Percentiles rank a stretch among this genome's conserved stretches.
phyloP scores from a whole-genome alignment of 2,797 vertebrate species.

The Myiotriccus ornatus region DNA sequence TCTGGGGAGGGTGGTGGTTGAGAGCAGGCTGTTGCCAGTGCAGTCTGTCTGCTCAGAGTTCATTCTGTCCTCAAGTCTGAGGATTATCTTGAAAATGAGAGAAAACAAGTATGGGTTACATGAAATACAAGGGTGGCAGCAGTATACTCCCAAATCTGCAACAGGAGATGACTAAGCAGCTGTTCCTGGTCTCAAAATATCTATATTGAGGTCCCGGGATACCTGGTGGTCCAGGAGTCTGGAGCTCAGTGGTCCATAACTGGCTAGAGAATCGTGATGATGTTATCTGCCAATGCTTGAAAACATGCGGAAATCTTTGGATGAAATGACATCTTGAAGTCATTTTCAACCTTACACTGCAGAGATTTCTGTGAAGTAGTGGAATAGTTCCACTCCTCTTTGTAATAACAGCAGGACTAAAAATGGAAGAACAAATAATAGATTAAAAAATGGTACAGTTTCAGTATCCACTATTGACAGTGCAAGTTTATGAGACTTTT shows the following conservation, averaged over 20 bases:
- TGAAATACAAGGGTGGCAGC: background rate
- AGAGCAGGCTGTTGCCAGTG: background rate
- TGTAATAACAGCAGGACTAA: conserved; percentile 32
- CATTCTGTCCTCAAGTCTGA: background rate
- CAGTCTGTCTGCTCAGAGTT: background rate
- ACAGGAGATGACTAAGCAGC: background rate
- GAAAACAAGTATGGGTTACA: background rate
- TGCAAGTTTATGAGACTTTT: conserved; percentile 53
- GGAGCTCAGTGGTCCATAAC: background rate
- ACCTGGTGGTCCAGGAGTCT: background rate
- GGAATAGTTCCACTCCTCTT: conserved; percentile 34
- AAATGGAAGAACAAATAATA: conserved; percentile 53
- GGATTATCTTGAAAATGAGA: background rate
- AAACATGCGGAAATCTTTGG: background rate
- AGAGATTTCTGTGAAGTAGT: background rate
- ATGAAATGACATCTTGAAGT: background rate
- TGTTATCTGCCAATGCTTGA: background rate
- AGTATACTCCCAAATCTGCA: background rate
- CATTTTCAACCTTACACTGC: background rate
- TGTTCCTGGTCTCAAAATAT: background rate
- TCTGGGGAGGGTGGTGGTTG: background rate
- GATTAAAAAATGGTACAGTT: conserved; percentile 29
- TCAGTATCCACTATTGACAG: background rate
- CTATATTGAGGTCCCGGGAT: background rate
- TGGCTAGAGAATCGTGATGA: background rate